Conservation (phyloP, 92 coral and sea anemone genomes). For the Montipora capitata region DNA sequence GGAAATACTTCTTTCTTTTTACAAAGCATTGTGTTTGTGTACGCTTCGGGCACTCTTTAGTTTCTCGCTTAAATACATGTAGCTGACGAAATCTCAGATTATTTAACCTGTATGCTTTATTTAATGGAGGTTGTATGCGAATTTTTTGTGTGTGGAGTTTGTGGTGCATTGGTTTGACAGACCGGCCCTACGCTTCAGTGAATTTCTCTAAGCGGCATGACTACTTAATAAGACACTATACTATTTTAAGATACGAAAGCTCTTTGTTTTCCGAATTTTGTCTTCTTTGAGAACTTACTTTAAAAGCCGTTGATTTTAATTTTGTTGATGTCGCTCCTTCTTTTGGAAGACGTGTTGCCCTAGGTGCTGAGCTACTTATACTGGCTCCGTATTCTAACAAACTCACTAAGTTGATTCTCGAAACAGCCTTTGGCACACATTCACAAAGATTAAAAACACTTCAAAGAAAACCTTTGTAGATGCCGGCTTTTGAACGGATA, state of each 20-base stretch:
- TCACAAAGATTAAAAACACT: slow-evolving; percentile 66
- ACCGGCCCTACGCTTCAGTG: slow-evolving; percentile 37
- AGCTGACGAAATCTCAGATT: neutral
- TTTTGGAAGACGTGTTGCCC: neutral
- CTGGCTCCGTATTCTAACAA: slow-evolving; percentile 27
- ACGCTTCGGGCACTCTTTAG: neutral
- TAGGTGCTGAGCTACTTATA: slow-evolving; percentile 28
- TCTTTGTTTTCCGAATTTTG: slow-evolving; percentile 67
- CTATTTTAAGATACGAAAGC: slow-evolving; percentile 54
- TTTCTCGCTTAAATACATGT: neutral
- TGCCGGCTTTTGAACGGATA: slow-evolving; percentile 68
- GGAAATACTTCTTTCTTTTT: too few relatives aligned
- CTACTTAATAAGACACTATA: slow-evolving; percentile 28
- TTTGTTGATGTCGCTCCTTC: slow-evolving; percentile 19
- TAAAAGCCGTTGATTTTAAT: slow-evolving; percentile 59
- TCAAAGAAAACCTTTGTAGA: slow-evolving; percentile 70
- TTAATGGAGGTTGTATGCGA: neutral
- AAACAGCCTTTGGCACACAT: slow-evolving; percentile 76
- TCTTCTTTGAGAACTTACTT: slow-evolving; percentile 56
- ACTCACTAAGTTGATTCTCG: slow-evolving; percentile 45
- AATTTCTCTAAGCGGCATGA: slow-evolving; percentile 15
- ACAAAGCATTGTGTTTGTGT: too few relatives aligned
- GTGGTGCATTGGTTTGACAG: neutral
- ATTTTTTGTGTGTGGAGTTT: neutral
- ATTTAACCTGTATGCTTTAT: slow-evolving; percentile 21